A percentile compares a stretch with the other conserved stretches of the same genome.
phyloP scores from a whole-genome alignment of 1,140 invertebrate genomes.

The Hestina assimilis region DNA sequence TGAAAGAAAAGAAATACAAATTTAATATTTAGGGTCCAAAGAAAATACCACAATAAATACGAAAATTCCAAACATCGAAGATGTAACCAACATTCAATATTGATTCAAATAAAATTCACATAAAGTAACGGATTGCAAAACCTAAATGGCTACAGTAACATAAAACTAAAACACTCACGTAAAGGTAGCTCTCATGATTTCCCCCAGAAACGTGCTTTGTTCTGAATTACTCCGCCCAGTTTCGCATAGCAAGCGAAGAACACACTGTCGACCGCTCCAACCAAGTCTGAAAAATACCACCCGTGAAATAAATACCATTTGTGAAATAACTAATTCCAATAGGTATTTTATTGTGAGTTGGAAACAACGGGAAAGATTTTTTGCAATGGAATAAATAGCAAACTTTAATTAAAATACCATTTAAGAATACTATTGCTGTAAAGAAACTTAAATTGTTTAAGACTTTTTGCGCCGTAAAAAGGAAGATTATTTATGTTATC shows the following conservation, averaged over 20 bases:
- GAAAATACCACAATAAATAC: not conserved
- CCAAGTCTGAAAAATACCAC: constrained; percentile 72
- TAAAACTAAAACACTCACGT: constrained; percentile 79
- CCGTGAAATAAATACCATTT: not conserved
- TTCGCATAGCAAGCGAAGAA: constrained; percentile 80
- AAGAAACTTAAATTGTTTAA: not conserved
- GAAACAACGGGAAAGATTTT: not conserved
- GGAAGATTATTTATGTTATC: too few species aligned
- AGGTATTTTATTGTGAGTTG: not conserved
- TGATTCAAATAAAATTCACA: not conserved
- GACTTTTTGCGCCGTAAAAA: too few species aligned
- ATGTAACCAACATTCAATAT: not conserved
- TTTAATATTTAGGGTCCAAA: too few species aligned
- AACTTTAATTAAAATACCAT: constrained; percentile 1
- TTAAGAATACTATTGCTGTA: not conserved
- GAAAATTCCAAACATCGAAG: not conserved
- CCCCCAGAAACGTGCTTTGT: constrained; percentile 79
- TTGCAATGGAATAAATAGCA: not conserved
- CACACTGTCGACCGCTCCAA: constrained; percentile 78
- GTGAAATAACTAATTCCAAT: not conserved
- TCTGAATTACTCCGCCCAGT: constrained; percentile 65
- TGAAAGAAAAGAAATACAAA: constrained; percentile 28
- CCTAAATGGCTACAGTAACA: constrained; percentile 5
- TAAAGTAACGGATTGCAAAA: not conserved
- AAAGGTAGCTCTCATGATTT: constrained; percentile 80